Evolutionary conservation across 2,888 invertebrate genomes (phyloP).

Genomic region (Tortrix viridana): DNA sequence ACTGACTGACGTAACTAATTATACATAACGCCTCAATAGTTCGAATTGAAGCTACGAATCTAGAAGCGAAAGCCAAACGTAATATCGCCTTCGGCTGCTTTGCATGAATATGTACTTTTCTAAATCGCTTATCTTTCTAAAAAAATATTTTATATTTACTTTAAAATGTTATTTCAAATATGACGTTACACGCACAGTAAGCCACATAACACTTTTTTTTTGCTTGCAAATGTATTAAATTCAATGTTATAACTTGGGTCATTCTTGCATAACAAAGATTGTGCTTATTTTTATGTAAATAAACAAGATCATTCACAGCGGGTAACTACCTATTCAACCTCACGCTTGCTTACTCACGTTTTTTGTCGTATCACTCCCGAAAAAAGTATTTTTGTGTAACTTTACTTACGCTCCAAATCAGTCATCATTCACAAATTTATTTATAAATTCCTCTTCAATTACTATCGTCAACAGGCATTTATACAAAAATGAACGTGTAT

Average conservation of each 20-base stretch:
- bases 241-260: constrained; percentile 48
- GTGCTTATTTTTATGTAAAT: constrained; percentile 58
- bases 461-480: too few species aligned
- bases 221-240: not conserved
- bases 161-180: too few species aligned
- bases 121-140: too few species aligned
- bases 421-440: not conserved
- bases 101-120: constrained; percentile 2
- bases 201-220: not conserved
- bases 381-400: not conserved
- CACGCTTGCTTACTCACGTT: constrained; percentile 2
- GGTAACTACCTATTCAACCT: constrained; percentile 26
- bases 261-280: constrained; percentile 48
- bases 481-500: too few species aligned
- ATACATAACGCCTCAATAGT: constrained; percentile 69
- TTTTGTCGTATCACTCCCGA: not conserved
- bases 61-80: constrained; percentile 70
- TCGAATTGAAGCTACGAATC: constrained; percentile 52
- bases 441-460: too few species aligned
- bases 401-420: not conserved
- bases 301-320: constrained; percentile 42
- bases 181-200: too few species aligned
- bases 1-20: constrained; percentile 80
- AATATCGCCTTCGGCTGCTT: constrained; percentile 44
- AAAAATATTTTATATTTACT: too few species aligned